Evolutionary conservation across 1,140 invertebrate genomes (phyloP), one percentile per base, ranked within the genome.

Genomic region (Euura saliciscinereae): DNA sequence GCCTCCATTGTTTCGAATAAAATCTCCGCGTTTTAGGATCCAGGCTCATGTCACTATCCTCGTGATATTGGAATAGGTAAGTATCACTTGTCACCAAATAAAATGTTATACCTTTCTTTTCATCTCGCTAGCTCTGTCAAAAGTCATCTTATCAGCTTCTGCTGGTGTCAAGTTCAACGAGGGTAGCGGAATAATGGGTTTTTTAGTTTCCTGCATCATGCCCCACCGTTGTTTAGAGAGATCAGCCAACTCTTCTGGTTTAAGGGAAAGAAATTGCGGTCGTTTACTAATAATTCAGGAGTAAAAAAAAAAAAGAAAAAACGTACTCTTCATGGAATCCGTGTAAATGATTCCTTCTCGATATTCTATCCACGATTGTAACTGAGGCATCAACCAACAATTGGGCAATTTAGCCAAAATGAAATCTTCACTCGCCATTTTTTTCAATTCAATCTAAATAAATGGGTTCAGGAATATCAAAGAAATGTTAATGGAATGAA

Each of bases 361-460:
- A 44, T 80, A 79, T 69, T 80, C 80, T 2, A 84, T 71, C 85
- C 85, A 87, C 4, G 77, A 78, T 66, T 73, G 75, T 45, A 87
- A 69, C 51, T 83, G 81, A 2, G 84, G 85, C 66, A 86, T 75
- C 64, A 76, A 72, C 51, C 83, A 69, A 73, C 81, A 84, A 44
- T 76, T 73, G 3, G 85, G 85, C 51, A 87, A 72, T 69, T 81
- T 84, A 6, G 85, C 80, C 44, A 86, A 83, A 45, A 80, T n/a
- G 67, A 77, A 85, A 44, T 80, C 81, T 77, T 86, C 78, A 6
- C 72, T 10, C 5, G 79, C 75, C 81, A 87, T 82, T 74, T 82
- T 79, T 8, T 76, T 45, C 11, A 87, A 73, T 69, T 83, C 81
- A 2, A 66, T 66, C 85, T 87, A 43, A 71, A 72, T 1, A 64